Evolutionary conservation across 2,888 invertebrate genomes (phyloP).

Genomic region (Nomada lathburiana): DNA sequence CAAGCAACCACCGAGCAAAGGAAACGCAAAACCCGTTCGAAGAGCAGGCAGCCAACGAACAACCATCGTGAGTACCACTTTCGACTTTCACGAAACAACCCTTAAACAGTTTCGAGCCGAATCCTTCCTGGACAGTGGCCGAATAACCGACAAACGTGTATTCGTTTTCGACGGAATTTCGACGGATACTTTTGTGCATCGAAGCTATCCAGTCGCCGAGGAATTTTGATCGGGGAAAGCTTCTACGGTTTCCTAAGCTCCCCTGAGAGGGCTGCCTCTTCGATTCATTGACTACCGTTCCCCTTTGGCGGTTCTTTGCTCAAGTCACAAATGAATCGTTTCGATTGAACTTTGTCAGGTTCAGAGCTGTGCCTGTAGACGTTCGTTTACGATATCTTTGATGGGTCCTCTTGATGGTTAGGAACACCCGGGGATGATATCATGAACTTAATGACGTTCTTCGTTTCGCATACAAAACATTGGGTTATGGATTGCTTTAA

Average conservation of each 20-base stretch:
- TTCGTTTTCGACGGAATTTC: no score
- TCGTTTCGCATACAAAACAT: not conserved
- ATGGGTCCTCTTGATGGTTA: not conserved
- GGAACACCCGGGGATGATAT: not conserved
- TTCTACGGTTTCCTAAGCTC: conserved; percentile 53
- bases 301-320: not conserved
- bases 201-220: not conserved
- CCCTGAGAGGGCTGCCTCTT: conserved; percentile 25
- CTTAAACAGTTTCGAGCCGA: not conserved
- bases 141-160: no score
- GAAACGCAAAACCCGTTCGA: conserved; percentile 28
- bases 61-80: conserved; percentile 60
- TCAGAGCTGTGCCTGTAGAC: no score
- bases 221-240: conserved; percentile 22
- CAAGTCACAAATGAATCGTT: not conserved
- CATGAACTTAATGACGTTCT: no score
- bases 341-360: not conserved
- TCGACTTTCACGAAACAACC: not conserved
- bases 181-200: no score
- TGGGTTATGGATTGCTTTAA: not conserved
- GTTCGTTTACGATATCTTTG: not conserved
- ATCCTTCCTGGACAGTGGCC: no score
- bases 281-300: not conserved
- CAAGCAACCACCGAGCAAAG: conserved; percentile 19
- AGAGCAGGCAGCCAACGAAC: conserved; percentile 45